Evolutionary conservation across 2,888 invertebrate genomes (phyloP).

Genomic region (Teleiodes luculella): DNA sequence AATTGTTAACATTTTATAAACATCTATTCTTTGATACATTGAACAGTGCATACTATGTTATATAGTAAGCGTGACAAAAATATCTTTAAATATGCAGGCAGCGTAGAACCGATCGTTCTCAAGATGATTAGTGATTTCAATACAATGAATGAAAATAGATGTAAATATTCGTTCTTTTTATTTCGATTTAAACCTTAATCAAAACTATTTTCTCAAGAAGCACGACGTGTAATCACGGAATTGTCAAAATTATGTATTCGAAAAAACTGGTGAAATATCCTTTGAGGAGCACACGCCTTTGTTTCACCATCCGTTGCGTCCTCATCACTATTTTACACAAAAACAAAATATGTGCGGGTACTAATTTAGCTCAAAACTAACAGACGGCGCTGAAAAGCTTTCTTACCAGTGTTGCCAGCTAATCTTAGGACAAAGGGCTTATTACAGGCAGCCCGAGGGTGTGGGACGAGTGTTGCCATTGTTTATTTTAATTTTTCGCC

Average conservation of each 20-base stretch:
- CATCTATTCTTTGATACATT: too few species aligned
- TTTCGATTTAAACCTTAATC: too few species aligned
- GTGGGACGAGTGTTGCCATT: constrained; percentile 67
- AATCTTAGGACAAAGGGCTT: constrained; percentile 77
- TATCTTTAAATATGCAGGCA: too few species aligned
- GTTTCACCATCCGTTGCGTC: background rate
- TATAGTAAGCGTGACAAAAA: too few species aligned
- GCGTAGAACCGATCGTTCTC: too few species aligned
- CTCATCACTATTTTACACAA: constrained; percentile 15
- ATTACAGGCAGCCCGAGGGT: constrained; percentile 63
- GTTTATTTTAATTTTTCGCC: constrained; percentile 77
- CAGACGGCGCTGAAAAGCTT: constrained; percentile 51
- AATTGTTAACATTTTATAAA: too few species aligned
- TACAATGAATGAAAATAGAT: too few species aligned
- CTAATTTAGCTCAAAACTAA: constrained; percentile 18
- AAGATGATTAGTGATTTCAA: too few species aligned
- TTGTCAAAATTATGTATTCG: background rate
- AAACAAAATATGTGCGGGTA: constrained; percentile 11
- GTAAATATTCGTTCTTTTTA: too few species aligned
- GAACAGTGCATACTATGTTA: too few species aligned
- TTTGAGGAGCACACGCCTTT: background rate
- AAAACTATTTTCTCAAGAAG: background rate
- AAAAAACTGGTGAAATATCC: background rate
- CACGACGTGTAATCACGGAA: background rate
- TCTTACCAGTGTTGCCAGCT: constrained; percentile 75